Base-by-base conservation (phyloP, 2,113 vertebrate species). In the Leiothrix lutea region DNA sequence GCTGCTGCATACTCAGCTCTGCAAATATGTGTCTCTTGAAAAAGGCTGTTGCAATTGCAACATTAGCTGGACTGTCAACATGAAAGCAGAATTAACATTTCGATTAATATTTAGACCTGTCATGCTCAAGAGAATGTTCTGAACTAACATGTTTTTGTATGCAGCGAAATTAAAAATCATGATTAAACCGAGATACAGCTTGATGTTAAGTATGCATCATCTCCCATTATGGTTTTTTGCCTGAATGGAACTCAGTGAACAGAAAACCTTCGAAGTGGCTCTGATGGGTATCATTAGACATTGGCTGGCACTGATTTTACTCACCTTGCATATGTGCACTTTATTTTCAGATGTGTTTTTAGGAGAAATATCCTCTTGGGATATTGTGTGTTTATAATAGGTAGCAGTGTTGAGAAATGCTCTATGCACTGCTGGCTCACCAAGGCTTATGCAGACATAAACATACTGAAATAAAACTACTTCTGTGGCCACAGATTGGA, bases 161-260 rank as follows among this genome's bases (percentile, higher is more conserved):
- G 9, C 25, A 73, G 11, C 9, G 66, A 80, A 74, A 66, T 57
- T 65, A 60, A 88, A 94, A 88, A 36, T 24, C 6, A 28, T 12
- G 1, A 9, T n/a, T 83, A 67, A 80, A 44, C 8, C 31, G 17
- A 92, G 24, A 31, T 48, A 56, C 3, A 56, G 9, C 21, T 75
- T 86, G 20, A 54, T 62, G 10, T 26, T 80, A 72, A 24, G 7
- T 24, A 45, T 50, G 5, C 0, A 0, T 50, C 31, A 24, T 16
- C 15, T 83, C 17, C n/a, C 38, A 20, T 57, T 19, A 29, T 3
- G 23, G 2, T 14, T 60, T 79, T 65, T 75, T 75, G 14, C 17
- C 22, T 28, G 12, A 79, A 53, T 45, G 13, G 58, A 88, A 83
- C 21, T 62, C 24, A 54, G 19, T 8, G 40, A 72, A 53, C 3